Conservation (phyloP, 2,113 vertebrate species). For the Carettochelys insculpta region DNA sequence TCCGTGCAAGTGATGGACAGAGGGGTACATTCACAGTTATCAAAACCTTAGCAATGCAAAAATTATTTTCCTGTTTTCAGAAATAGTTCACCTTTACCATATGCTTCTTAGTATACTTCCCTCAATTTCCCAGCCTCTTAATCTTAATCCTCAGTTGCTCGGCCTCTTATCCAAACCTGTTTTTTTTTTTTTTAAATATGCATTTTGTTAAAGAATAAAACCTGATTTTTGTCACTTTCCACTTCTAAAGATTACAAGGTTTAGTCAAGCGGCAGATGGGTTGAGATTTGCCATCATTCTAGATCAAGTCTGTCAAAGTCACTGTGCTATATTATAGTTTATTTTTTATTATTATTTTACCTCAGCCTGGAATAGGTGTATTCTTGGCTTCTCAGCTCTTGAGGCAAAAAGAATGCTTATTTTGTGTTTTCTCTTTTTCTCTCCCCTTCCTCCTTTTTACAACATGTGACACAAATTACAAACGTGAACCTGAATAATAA, state of each 20-base stretch:
- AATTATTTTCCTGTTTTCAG: not conserved
- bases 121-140: not conserved
- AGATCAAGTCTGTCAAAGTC: not conserved
- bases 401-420: conserved; percentile 13
- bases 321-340: not conserved
- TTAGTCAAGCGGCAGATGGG: conserved; percentile 15
- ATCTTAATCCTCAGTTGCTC: too few relatives aligned
- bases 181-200: not conserved
- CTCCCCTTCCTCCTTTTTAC: fast-evolving
- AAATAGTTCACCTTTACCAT: not conserved
- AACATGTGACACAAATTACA: conserved; percentile 49
- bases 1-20: not conserved
- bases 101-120: not conserved
- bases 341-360: conserved; percentile 19
- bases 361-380: not conserved
- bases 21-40: not conserved
- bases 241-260: not conserved
- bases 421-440: conserved; percentile 11
- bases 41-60: not conserved
- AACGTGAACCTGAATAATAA: conserved; percentile 66
- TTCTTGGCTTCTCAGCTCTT: conserved; percentile 36
- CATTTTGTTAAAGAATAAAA: not conserved
- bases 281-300: conserved; percentile 10
- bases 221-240: conserved; percentile 1
- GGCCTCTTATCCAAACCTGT: not conserved